Percentiles rank a stretch among this genome's conserved stretches.
These are phyloP conservation scores for Cinclus cinclus DNA, from an alignment of 2,113 vertebrate genomes.

Conservation along the genomic window DNA sequence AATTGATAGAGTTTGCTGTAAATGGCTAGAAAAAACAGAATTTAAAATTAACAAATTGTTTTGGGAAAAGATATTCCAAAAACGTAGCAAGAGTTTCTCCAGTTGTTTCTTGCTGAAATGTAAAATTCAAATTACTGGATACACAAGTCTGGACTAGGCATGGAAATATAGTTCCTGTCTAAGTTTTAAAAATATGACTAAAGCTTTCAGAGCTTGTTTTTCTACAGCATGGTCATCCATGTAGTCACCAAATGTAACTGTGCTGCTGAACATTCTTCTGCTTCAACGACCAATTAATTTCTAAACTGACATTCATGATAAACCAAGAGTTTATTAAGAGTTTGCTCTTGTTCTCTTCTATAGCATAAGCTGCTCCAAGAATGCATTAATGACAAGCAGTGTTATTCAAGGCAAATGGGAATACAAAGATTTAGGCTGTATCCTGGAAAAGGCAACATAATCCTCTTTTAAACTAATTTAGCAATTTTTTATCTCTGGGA, in stretches of 20 bases:
- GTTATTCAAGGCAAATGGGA: conserved; percentile 45
- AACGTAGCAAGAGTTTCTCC: background rate
- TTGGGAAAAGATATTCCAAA: background rate
- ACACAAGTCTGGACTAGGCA: background rate
- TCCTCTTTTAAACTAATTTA: conserved; percentile 39
- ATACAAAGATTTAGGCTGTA: conserved; percentile 20
- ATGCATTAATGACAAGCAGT: conserved; percentile 43
- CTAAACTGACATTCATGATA: conserved; percentile 28
- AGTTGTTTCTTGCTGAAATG: conserved; percentile 6
- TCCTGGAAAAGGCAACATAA: conserved; percentile 26
- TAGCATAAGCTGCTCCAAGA: conserved; percentile 44
- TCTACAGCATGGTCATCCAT: background rate
- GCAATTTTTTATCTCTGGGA: background rate
- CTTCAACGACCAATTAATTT: conserved; percentile 32
- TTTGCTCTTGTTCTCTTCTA: conserved; percentile 27
- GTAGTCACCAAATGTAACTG: background rate
- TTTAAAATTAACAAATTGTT: background rate
- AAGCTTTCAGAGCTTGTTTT: background rate
- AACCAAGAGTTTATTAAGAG: conserved; percentile 34
- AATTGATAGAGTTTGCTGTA: background rate
- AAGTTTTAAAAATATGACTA: background rate
- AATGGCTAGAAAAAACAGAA: background rate
- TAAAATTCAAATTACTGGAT: background rate
- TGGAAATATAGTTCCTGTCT: background rate
- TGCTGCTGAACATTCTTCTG: background rate